Conservation (phyloP, 1,140 invertebrate genomes). For the Nasonia longicornis region DNA sequence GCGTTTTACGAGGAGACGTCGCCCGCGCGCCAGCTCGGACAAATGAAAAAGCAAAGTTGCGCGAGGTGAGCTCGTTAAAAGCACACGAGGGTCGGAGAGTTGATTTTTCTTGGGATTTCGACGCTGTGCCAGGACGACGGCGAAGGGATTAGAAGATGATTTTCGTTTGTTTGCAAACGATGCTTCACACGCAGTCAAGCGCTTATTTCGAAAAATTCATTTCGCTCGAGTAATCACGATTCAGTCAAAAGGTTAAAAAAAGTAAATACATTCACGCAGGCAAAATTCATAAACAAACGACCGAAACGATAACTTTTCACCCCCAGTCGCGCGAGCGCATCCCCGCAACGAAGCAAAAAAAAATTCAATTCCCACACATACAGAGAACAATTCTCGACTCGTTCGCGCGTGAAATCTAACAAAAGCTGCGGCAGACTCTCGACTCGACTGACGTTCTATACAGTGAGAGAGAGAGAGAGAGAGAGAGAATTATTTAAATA, state of each 20-base stretch:
- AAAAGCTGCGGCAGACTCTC: neutral
- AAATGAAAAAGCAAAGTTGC: conserved; percentile 18
- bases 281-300: no score
- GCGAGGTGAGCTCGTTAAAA: conserved; percentile 6
- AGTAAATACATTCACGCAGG: no score
- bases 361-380: neutral
- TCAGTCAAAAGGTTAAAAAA: no score
- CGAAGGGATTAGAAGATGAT: neutral
- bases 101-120: neutral
- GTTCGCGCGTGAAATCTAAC: neutral
- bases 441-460: neutral
- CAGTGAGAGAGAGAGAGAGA: neutral
- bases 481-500: conserved; percentile 6
- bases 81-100: neutral
- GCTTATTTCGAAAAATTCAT: no score
- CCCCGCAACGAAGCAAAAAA: neutral
- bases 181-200: no score
- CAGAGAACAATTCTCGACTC: neutral
- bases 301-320: no score
- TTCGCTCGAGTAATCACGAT: no score
- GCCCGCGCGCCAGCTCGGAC: neutral
- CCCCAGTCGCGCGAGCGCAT: no score
- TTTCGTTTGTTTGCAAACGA: neutral
- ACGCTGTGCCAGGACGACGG: neutral
- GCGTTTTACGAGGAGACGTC: neutral